Evolutionary conservation across 2,888 invertebrate species (phyloP).

Genomic region (Melanchra persicariae): DNA sequence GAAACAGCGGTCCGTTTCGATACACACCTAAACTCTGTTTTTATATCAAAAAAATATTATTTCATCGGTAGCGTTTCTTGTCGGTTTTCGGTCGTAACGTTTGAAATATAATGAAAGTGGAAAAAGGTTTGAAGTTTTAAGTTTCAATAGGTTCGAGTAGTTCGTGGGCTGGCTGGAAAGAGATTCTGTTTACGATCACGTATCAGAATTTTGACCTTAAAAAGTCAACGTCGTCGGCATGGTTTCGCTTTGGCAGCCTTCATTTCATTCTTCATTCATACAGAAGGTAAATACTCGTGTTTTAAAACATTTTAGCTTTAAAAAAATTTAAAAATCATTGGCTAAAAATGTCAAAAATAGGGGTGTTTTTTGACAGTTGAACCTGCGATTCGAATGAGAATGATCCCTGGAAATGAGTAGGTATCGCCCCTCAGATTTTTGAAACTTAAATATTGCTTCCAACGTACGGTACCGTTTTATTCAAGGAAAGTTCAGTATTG

Average conservation of each 20-base stretch:
- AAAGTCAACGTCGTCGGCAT: neutral
- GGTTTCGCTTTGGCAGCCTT: neutral
- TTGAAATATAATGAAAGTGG: conserved; percentile 37
- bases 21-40: conserved; percentile 70
- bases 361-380: too few relatives aligned
- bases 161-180: conserved; percentile 3
- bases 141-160: conserved; percentile 23
- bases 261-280: too few relatives aligned
- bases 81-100: conserved; percentile 33
- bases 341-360: too few relatives aligned
- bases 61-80: conserved; percentile 47
- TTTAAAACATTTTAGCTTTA: too few relatives aligned
- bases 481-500: too few relatives aligned
- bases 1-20: conserved; percentile 62
- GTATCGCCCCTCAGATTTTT: too few relatives aligned
- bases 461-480: too few relatives aligned
- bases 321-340: too few relatives aligned
- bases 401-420: too few relatives aligned
- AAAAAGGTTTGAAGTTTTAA: conserved; percentile 48
- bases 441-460: too few relatives aligned
- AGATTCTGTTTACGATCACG: conserved; percentile 15
- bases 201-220: conserved; percentile 14
- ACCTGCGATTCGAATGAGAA: too few relatives aligned
- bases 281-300: too few relatives aligned
- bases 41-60: conserved; percentile 64